Evolutionary conservation across 2,113 vertebrate species (phyloP).

Genomic region (Daubentonia madagascariensis): DNA sequence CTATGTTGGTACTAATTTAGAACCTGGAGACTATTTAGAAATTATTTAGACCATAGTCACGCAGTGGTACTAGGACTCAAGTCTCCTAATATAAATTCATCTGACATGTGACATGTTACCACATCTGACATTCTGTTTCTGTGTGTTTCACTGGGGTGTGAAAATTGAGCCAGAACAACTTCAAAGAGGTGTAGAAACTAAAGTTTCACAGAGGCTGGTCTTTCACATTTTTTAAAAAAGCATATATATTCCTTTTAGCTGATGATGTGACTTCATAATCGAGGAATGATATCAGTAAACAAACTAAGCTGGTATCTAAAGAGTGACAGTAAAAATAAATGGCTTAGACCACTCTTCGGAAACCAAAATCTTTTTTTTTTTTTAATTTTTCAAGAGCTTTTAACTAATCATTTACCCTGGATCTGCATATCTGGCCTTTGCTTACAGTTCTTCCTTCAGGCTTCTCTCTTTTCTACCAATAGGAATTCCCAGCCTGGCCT

Average conservation of each 20-base stretch:
- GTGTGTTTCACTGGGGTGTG: not conserved
- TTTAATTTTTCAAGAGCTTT: not conserved
- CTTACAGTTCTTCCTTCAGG: not conserved
- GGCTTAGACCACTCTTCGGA: not conserved
- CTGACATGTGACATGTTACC: no score
- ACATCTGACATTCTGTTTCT: not conserved
- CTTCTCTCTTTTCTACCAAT: not conserved
- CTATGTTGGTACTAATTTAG: not conserved
- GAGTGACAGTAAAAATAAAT: not conserved
- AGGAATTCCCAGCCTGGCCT: no score
- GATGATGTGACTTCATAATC: not conserved
- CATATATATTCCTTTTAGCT: not conserved
- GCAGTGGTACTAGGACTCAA: not conserved
- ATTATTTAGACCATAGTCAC: not conserved
- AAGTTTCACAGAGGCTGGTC: not conserved
- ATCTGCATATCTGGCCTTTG: not conserved
- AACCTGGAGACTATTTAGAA: not conserved
- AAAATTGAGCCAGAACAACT: not conserved
- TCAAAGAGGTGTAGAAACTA: not conserved
- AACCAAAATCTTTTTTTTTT: not conserved
- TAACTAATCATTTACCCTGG: not conserved
- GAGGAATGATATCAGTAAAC: not conserved
- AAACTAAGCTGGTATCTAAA: not conserved
- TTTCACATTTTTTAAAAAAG: no score
- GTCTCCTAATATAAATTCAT: no score